phyloP scores from a whole-genome alignment of 2,797 vertebrate genomes.

The Phaenicophaeus curvirostris region DNA sequence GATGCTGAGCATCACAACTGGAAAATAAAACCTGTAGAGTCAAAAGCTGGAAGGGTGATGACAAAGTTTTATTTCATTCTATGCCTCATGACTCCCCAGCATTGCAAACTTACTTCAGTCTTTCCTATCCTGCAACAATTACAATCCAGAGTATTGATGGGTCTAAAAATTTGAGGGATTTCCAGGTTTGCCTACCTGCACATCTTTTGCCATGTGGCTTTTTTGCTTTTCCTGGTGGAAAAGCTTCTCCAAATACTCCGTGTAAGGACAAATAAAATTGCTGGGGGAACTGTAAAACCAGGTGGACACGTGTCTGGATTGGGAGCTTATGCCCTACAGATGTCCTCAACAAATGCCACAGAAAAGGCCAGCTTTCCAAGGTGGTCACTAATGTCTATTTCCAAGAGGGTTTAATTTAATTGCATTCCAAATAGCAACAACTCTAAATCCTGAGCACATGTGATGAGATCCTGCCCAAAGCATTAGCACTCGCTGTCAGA shows the following conservation, averaged over 20 bases:
- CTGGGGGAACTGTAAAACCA: neutral
- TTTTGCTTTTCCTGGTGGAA: neutral
- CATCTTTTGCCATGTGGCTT: neutral
- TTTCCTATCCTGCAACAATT: neutral
- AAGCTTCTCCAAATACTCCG: neutral
- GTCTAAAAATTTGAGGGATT: neutral
- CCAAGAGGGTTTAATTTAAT: neutral
- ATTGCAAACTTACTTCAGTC: neutral
- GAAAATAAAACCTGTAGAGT: neutral
- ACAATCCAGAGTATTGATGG: neutral
- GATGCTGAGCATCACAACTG: constrained; percentile 82
- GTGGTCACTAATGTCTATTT: neutral
- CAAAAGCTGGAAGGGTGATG: neutral
- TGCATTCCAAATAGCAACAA: neutral
- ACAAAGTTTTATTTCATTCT: neutral
- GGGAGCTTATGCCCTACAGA: neutral
- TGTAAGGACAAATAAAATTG: neutral
- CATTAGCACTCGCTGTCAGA: rapidly evolving
- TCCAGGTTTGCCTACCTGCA: neutral
- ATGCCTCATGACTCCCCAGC: neutral
- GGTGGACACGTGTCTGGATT: rapidly evolving
- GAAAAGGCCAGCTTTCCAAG: neutral
- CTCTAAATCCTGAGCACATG: neutral
- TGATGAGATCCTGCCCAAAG: neutral
- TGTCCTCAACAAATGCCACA: neutral